Base-by-base conservation (phyloP, 2,888 invertebrate species). In the Drosophila peninsularis region DNA sequence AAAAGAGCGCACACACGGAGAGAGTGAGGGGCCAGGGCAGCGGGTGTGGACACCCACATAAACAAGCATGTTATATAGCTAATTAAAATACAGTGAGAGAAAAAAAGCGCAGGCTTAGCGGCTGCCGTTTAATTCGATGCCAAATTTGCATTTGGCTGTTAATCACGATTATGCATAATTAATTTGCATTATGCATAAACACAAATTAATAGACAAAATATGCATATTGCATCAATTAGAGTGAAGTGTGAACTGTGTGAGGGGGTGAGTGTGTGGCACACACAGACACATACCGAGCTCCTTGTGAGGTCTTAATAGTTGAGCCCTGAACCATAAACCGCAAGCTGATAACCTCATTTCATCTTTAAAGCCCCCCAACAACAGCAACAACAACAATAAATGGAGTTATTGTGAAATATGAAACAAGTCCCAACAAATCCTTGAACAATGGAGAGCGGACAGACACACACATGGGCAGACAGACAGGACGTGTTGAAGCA, bases 101-200 rank as follows among this genome's bases (percentile, higher is more conserved):
- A 71, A 80, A 65, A 65, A 71, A 57, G 54, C n/a, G 11, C 36
- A 21, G 55, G 42, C 24, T 32, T 42, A 55, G 41, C 21, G 50
- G 63, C 79, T 50, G 79, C 70, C 75, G 57, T 75, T 75, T 75
- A 79, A 79, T 79, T 69, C 55, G 56, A 58, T 37, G 63, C 53
- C 52, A 60, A 75, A 88, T 82, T 88, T 82, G 81, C 89, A 82
- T 82, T 89, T 65, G 81, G 72, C 85, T 81, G 88, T 83, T 89
- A 83, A 83, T 87, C 83, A 89, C 82, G 82, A 87, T 84, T 87
- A 83, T 87, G 89, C 88, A 89, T 84, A 84, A 84, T 84, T 84
- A 89, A 84, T 88, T 79, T 71, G 71, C 84, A 84, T 84, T 84
- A 84, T 89, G 83, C 83, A 75, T 75, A 88, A 84, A 87, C 88